These are phyloP conservation scores for Heliothis subflexa DNA, from an alignment of 1,140 invertebrate species.

Conservation along the genomic window DNA sequence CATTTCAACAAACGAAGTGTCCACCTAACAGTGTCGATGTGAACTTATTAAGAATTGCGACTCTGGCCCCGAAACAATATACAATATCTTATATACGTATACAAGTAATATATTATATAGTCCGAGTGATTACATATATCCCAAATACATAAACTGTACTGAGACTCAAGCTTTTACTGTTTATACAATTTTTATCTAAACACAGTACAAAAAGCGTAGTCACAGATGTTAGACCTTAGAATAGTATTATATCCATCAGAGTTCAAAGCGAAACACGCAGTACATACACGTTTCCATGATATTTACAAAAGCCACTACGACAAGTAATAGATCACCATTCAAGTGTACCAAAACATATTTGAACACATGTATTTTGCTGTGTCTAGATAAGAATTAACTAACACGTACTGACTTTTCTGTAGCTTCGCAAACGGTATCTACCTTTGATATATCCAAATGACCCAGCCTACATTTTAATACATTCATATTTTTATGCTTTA, in stretches of 20 bases:
- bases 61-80: slow-evolving; percentile 46
- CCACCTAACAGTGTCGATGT: slow-evolving; percentile 68
- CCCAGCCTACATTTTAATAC: background rate
- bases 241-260: background rate
- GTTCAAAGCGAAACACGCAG: slow-evolving; percentile 7
- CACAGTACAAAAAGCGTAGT: slow-evolving; percentile 45
- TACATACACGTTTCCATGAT: slow-evolving; percentile 14
- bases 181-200: slow-evolving; percentile 52
- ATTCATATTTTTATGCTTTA: background rate
- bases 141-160: slow-evolving; percentile 63
- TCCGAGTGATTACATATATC: slow-evolving; percentile 47
- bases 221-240: slow-evolving; percentile 17
- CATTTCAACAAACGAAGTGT: slow-evolving; percentile 48
- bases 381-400: slow-evolving; percentile 44
- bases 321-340: slow-evolving; percentile 5
- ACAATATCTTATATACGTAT: slow-evolving; percentile 22
- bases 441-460: background rate
- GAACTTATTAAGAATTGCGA: slow-evolving; percentile 77
- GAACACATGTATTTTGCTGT: slow-evolving; percentile 32
- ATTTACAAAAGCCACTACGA: background rate
- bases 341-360: slow-evolving; percentile 13
- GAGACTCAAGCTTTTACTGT: slow-evolving; percentile 72
- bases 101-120: slow-evolving; percentile 14
- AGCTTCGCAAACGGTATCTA: background rate
- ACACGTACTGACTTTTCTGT: slow-evolving; percentile 2